phyloP scores from a whole-genome alignment of 1,140 invertebrate genomes.

The Papilio polyxenes region DNA sequence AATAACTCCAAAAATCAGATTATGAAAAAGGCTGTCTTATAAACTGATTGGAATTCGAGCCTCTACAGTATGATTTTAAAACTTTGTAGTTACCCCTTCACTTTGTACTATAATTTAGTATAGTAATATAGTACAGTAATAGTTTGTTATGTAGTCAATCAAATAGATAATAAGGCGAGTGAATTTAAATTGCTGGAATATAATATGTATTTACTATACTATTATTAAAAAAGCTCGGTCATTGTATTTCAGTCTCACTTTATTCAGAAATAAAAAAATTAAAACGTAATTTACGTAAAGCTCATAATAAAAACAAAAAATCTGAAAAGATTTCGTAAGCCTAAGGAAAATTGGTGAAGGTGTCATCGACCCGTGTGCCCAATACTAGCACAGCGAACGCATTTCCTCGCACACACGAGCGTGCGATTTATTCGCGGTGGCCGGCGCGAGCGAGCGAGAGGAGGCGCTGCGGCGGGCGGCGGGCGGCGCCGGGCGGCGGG shows the following conservation, averaged over 20 bases:
- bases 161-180: background rate
- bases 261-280: background rate
- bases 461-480: conserved; percentile 40
- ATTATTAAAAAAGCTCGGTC: background rate
- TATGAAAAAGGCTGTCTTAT: background rate
- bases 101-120: background rate
- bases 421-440: conserved; percentile 71
- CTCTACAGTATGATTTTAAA: background rate
- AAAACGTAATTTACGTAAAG: background rate
- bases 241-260: background rate
- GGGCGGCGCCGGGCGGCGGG: conserved; percentile 60
- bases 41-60: background rate
- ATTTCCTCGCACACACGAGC: conserved; percentile 71
- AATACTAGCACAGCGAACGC: conserved; percentile 76
- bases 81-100: background rate
- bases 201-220: background rate
- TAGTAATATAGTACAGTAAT: background rate
- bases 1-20: background rate
- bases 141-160: background rate
- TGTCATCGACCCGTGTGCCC: conserved; percentile 73
- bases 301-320: conserved; percentile 1
- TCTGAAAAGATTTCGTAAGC: conserved; percentile 42
- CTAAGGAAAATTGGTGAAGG: conserved; percentile 67
- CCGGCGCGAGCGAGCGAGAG: conserved; percentile 44
- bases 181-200: background rate